Evolutionary conservation across 2,113 vertebrate species (phyloP).

Genomic region (Gadus macrocephalus): DNA sequence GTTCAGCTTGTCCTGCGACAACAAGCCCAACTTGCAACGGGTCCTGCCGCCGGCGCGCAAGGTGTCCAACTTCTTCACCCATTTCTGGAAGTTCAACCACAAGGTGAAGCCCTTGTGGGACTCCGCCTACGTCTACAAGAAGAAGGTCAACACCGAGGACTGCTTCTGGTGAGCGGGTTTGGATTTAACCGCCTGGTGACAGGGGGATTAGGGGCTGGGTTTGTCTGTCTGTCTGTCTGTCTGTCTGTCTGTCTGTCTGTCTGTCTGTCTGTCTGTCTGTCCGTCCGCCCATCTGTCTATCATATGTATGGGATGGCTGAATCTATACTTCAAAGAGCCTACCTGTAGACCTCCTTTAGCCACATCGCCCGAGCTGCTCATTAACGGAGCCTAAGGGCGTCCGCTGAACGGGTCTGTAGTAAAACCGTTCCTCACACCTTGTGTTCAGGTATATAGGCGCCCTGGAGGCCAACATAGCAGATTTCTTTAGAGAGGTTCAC

Average conservation of each 20-base stretch:
- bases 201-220: not conserved
- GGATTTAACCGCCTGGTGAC: not conserved
- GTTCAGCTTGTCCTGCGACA: slow-evolving; percentile 88
- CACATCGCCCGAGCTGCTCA: too few relatives aligned
- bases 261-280: too few relatives aligned
- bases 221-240: not conserved
- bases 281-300: too few relatives aligned
- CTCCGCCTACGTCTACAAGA: slow-evolving; percentile 83
- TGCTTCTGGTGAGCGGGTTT: slow-evolving; percentile 83
- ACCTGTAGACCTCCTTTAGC: too few relatives aligned
- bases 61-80: slow-evolving; percentile 77
- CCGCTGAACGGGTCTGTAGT: too few relatives aligned
- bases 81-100: slow-evolving; percentile 70
- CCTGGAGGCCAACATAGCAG: slow-evolving; percentile 70
- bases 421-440: not conserved
- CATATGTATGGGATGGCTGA: too few relatives aligned
- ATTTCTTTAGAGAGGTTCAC: slow-evolving; percentile 51
- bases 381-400: too few relatives aligned
- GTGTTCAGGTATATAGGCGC: slow-evolving; percentile 89
- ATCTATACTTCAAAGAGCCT: too few relatives aligned
- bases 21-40: slow-evolving; percentile 81
- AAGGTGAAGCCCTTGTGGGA: slow-evolving; percentile 78
- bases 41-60: slow-evolving; percentile 89
- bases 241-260: too few relatives aligned
- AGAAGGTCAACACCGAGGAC: slow-evolving; percentile 68